Evolutionary conservation across 2,888 invertebrate genomes (phyloP).

Genomic region (Baccha elongata): DNA sequence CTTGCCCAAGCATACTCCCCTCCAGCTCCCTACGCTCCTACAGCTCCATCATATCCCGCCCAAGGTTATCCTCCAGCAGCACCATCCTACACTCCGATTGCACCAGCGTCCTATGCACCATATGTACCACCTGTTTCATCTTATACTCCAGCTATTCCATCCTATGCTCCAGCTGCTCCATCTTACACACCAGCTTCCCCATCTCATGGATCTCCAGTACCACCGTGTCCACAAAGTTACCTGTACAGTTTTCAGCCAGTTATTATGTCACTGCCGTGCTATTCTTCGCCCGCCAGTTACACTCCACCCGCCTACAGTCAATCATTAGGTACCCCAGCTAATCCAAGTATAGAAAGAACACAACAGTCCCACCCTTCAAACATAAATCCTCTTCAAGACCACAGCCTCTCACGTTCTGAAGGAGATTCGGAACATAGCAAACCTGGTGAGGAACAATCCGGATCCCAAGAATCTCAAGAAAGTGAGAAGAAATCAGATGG

Average conservation of each 20-base stretch:
- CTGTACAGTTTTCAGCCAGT: slow-evolving; percentile 76
- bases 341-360: not conserved
- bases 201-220: not conserved
- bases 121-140: slow-evolving; percentile 74
- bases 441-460: not conserved
- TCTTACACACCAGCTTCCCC: slow-evolving; percentile 20
- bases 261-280: slow-evolving; percentile 55
- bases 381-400: slow-evolving; percentile 2
- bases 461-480: slow-evolving; percentile 32
- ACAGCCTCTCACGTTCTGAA: slow-evolving; percentile 29
- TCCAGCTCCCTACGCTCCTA: not conserved
- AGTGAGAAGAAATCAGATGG: not conserved
- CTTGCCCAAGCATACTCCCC: not conserved
- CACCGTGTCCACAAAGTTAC: slow-evolving; percentile 75
- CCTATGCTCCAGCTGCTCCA: slow-evolving; percentile 70
- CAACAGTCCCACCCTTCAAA: not conserved
- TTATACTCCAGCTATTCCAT: slow-evolving; percentile 72
- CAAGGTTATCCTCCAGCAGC: not conserved
- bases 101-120: slow-evolving; percentile 75
- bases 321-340: slow-evolving; percentile 50
- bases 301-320: slow-evolving; percentile 72
- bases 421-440: slow-evolving; percentile 10
- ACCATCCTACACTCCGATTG: slow-evolving; percentile 17
- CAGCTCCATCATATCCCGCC: not conserved
- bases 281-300: slow-evolving; percentile 15